Conservation (phyloP, 2,797 vertebrate genomes). For the Chrysocyon brachyurus region DNA sequence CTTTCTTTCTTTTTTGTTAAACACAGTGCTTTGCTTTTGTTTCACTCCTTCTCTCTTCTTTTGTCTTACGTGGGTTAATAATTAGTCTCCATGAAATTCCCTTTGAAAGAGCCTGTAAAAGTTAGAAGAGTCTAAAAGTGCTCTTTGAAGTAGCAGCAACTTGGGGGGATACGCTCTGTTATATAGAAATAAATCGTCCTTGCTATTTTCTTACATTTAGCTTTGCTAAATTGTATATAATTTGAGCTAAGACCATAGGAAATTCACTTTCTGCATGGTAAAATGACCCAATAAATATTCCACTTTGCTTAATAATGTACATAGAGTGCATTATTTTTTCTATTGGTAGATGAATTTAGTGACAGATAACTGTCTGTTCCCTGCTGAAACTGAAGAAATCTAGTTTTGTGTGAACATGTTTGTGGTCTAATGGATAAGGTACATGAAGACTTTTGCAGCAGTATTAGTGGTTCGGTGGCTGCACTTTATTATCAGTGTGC, state of each 20-base stretch:
- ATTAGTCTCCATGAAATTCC: conserved; percentile 89
- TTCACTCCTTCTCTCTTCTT: conserved; percentile 81
- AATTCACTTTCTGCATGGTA: conserved; percentile 90
- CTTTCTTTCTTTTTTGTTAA: conserved; percentile 66
- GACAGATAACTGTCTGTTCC: conserved; percentile 88
- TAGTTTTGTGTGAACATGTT: conserved; percentile 82
- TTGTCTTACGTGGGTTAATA: conserved; percentile 82
- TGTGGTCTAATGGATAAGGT: conserved; percentile 85
- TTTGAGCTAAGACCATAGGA: conserved; percentile 90
- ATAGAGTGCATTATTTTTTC: conserved; percentile 89
- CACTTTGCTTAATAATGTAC: conserved; percentile 88
- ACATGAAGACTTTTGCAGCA: conserved; percentile 85
- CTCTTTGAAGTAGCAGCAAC: conserved; percentile 91
- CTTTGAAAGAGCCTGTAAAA: conserved; percentile 89
- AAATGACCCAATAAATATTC: conserved; percentile 88
- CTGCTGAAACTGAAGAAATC: conserved; percentile 89
- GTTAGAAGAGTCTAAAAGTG: conserved; percentile 86
- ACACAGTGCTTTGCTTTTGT: conserved; percentile 83
- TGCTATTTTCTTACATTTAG: conserved; percentile 93
- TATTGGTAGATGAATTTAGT: conserved; percentile 88
- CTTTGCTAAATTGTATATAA: conserved; percentile 92
- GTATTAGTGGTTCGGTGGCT: conserved; percentile 86
- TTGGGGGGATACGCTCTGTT: conserved; percentile 87
- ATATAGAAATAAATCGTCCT: conserved; percentile 85
- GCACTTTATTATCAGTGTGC: conserved; percentile 85